Conservation (phyloP, 1,140 invertebrate species). For the Coptotermes formosanus region DNA sequence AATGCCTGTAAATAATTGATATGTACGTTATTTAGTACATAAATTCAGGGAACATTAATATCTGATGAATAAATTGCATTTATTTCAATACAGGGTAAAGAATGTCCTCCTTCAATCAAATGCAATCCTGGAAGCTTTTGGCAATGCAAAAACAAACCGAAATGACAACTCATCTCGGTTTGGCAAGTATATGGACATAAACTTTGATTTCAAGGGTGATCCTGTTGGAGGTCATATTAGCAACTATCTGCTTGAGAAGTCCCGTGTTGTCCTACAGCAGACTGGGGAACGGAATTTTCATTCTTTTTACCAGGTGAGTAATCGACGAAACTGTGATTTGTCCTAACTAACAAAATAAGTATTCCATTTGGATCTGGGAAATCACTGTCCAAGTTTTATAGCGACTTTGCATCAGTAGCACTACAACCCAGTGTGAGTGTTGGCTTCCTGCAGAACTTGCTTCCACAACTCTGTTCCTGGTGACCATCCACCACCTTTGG, state of each 20-base stretch:
- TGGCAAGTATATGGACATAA: slow-evolving; percentile 99
- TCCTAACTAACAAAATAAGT: background rate
- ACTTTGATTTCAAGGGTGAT: slow-evolving; percentile 98
- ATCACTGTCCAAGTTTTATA: background rate
- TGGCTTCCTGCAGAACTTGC: too few relatives aligned
- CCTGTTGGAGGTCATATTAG: slow-evolving; percentile 94
- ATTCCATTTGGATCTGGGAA: too few relatives aligned
- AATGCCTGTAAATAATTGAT: too few relatives aligned
- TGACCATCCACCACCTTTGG: too few relatives aligned
- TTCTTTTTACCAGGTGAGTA: slow-evolving; percentile 88
- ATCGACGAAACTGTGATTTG: background rate
- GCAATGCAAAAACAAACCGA: slow-evolving; percentile 95
- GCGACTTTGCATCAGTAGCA: too few relatives aligned
- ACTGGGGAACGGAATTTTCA: slow-evolving; percentile 95
- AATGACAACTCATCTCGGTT: slow-evolving; percentile 98
- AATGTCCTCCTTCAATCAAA: slow-evolving; percentile 96
- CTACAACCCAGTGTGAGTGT: too few relatives aligned
- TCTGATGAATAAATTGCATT: background rate
- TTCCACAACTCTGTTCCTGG: too few relatives aligned
- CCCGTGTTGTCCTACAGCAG: slow-evolving; percentile 90
- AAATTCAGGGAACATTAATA: too few relatives aligned
- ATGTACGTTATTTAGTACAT: too few relatives aligned
- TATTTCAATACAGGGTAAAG: slow-evolving; percentile 75
- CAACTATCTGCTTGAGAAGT: slow-evolving; percentile 97
- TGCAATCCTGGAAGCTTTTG: slow-evolving; percentile 93